Conservation (phyloP, 2,888 invertebrate genomes). For the Coelinius sp. region DNA sequence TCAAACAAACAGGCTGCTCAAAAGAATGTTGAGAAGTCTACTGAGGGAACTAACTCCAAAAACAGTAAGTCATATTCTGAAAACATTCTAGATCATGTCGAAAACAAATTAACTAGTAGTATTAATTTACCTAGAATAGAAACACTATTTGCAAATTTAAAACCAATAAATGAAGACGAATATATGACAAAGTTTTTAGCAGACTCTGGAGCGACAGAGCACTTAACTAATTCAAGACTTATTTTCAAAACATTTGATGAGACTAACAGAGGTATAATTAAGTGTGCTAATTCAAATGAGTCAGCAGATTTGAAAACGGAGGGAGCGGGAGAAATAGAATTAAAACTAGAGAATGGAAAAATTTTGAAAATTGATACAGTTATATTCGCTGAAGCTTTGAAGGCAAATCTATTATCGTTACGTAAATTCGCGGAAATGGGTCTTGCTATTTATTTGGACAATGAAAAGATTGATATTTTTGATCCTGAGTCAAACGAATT, state of each 20-base stretch:
- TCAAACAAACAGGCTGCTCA: too few relatives aligned
- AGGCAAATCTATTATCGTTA: slow-evolving; percentile 49
- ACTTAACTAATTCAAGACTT: slow-evolving; percentile 40
- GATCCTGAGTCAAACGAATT: slow-evolving; percentile 34
- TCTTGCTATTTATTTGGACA: slow-evolving; percentile 43
- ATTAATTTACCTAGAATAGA: too few relatives aligned
- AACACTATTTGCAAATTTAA: too few relatives aligned
- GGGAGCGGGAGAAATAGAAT: slow-evolving; percentile 46
- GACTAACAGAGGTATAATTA: slow-evolving; percentile 36
- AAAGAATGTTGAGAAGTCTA: too few relatives aligned
- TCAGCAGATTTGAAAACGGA: slow-evolving; percentile 48
- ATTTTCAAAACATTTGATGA: slow-evolving; percentile 35
- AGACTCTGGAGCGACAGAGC: slow-evolving; percentile 48
- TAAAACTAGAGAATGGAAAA: slow-evolving; percentile 36
- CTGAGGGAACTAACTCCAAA: too few relatives aligned
- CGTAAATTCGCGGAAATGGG: slow-evolving; percentile 46
- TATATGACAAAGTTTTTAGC: slow-evolving; percentile 37
- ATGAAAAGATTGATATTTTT: slow-evolving; percentile 31
- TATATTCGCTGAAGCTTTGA: slow-evolving; percentile 45
- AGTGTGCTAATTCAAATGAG: slow-evolving; percentile 46
- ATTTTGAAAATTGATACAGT: slow-evolving; percentile 44
- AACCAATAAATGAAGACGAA: too few relatives aligned
- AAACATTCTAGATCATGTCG: too few relatives aligned
- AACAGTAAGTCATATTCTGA: too few relatives aligned
- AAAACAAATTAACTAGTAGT: too few relatives aligned